Base-by-base conservation (phyloP, 2,888 invertebrate species). In the Tuta absoluta region DNA sequence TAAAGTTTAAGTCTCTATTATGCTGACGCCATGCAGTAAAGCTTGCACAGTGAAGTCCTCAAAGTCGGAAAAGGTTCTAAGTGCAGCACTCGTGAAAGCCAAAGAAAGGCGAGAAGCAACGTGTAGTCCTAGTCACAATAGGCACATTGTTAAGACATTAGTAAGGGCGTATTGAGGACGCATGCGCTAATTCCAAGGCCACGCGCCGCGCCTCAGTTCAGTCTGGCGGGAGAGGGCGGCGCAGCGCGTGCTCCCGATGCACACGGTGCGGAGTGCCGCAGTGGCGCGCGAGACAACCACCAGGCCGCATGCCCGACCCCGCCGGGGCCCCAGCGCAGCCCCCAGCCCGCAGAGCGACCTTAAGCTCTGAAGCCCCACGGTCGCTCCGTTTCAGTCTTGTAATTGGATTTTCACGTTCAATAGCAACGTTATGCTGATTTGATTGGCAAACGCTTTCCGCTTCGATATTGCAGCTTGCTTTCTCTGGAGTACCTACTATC, bases 391-490 rank as follows among this genome's bases (percentile, higher is more conserved):
- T 91, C 89, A 90, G 87, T 76, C 91, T 91, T 79, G 91, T 91
- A 91, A 91, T 90, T 91, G 86, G 87, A 88, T 90, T 89, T 87
- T 88, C 78, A 85, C 87, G 86, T 87, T 90, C 87, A 79, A 87
- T 89, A 87, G 82, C 85, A 82, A 85, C 85, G 82, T 85, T 85
- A 79, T 84, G 84, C 83, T 85, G 78, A 87, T 88, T 87, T 85
- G 84, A 88, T 89, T 86, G 86, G 85, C 81, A 78, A 86, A 82
- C 80, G 90, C 90, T 89, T 89, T 85, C 84, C 85, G 88, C 89
- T 89, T 88, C 84, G 79, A 84, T 82, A 85, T 85, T 83, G 77
- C 84, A 85, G 86, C 89, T 87, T 86, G 87, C 89, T 87, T 87
- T 76, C 80, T 82, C 73, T 75, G 73, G 77, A 74, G 78, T 79